Base-by-base conservation (phyloP, 2,888 invertebrate genomes). In the Dicyrtomina minuta region DNA sequence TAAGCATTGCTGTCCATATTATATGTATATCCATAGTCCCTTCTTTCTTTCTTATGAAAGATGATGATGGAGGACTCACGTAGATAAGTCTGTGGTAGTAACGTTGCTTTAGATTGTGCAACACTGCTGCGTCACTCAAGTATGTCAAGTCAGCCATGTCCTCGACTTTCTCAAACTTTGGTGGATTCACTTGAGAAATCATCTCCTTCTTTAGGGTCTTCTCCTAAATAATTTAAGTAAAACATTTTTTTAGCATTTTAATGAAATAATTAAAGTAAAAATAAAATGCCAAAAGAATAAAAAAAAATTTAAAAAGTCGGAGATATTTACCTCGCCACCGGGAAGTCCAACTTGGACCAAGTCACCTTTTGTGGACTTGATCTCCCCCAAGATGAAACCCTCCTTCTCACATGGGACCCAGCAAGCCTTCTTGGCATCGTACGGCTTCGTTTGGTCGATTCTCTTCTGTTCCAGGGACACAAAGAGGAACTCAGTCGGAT, bases 381-480 rank as follows among this genome's bases (percentile, higher is more conserved):
- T 98, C 84, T 97, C 96, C 83, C 96, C 98, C 85, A 93, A 90
- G 80, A 96, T 82, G 87, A 93, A 98, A 82, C 98, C 97, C 82
- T 98, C 96, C 86, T 96, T 97, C 81, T 95, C 93, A 84, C 94
- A 92, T 81, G 97, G 96, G 79, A 99, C 92, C 99, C 99, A 99
- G 88, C 96, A 96, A 82, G 93, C 92, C 87, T 98, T 99, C 88
- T 99, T 99, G 86, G 93, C 94, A 88, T 98, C 96, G 88, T 96
- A 97, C 80, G 96, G 96, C 87, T 95, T 95, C 86, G 93, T 93
- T 86, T 96, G 96, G 85, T 96, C 96, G 87, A 95, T 93, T 85
- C 95, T 91, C 87, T 94, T 95, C 86, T 93, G 93, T 86, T 96
- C 95, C 82, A 95, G 88, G 79, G 94, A 92, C 79, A 95, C 91